Base-by-base conservation (phyloP, 2,888 invertebrate genomes). In the Sarcophaga rosellei region DNA sequence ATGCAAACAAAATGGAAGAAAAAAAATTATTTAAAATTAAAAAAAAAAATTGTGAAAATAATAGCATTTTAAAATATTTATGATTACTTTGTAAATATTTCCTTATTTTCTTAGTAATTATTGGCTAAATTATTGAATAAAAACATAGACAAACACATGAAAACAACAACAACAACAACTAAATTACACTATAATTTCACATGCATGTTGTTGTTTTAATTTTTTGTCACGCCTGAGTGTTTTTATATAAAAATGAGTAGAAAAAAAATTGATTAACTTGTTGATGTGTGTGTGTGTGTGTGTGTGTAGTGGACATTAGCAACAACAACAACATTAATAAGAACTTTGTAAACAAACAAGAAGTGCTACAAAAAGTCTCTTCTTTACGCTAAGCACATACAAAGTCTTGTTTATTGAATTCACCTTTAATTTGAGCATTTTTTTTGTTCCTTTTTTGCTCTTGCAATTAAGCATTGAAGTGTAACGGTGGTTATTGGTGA, bases 201-300 rank as follows among this genome's bases (percentile, higher is more conserved):
- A 74, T 81, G 47, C 68, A 69, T 77, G 69, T 59, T 65, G 4
- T 63, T 65, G 12, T 61, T 61, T 61, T n/a, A 20, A 61, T 61
- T 61, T 21, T 8, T n/a, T 72, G 66, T 62, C 45, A 83, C 53
- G 82, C 82, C 72, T 83, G 77, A 83, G 82, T 77, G 57, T 75
- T 63, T 75, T 44, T 21, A 61, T 15, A 53, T 53, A 53, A 53
- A 47, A 53, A 53, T 1, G 15, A 47, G 47, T n/a, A n/a, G 15
- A 2, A 47, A 53, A 12, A 53, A 12, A 53, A 53, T 53, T 53
- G 47, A 53, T 53, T 53, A 12, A 53, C 53, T 53, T 53, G 53
- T 53, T 53, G 53, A 2, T 15, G 15, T 53, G 4, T 4, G 17
- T 12, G 53, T 53, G 11, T 4, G 53, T 4, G 53, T 35, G 35